Base-by-base conservation (phyloP, 2,113 vertebrate genomes). In the Lasiurus borealis region DNA sequence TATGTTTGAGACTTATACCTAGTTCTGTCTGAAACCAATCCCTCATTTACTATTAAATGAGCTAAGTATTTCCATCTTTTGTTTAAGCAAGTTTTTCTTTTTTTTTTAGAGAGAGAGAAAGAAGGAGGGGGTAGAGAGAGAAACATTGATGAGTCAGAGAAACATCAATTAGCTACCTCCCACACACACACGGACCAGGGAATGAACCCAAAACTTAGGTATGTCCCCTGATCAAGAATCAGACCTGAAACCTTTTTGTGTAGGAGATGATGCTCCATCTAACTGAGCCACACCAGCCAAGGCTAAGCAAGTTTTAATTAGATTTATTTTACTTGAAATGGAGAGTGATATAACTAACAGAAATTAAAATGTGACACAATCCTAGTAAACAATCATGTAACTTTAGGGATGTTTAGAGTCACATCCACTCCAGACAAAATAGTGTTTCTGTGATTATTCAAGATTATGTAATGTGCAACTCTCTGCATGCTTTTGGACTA, bases 11-110 rank as follows among this genome's bases (percentile, higher is more conserved):
- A 50, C 11, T 6, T 90, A 29, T 3, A 34, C 18, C 29, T 48
- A 89, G 16, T 72, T 92, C 36, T 90, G 1, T 6, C 69, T 92
- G 34, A 78, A 86, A 77, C 19, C 9, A 81, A 64, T 15, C 8
- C 18, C 4, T 84, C 50, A 2, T 62, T 95, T 76, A 75, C 71
- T 94, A 9, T 88, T 77, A 19, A 9, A 31, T 34, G 10, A 86
- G 21, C 21, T 89, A 77, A 88, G 84, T 46, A 81, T 84, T 76
- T 88, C 6, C 2, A 11, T 92, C 18, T 21, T 29, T 94, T 87
- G 29, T 69, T 93, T 68, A 75, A 80, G 71, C 40, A 93, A 48
- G 7, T 76, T 94, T 92, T 66, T 69, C 64, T 68, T 68, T 94
- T 92, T 66, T 69, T 29, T 68, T 68, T 69, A 34, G 34, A 34